Percentiles rank a stretch among this genome's conserved stretches.
These are phyloP conservation scores for Sitophilus oryzae DNA, from an alignment of 1,140 invertebrate species.

Conservation along the genomic window DNA sequence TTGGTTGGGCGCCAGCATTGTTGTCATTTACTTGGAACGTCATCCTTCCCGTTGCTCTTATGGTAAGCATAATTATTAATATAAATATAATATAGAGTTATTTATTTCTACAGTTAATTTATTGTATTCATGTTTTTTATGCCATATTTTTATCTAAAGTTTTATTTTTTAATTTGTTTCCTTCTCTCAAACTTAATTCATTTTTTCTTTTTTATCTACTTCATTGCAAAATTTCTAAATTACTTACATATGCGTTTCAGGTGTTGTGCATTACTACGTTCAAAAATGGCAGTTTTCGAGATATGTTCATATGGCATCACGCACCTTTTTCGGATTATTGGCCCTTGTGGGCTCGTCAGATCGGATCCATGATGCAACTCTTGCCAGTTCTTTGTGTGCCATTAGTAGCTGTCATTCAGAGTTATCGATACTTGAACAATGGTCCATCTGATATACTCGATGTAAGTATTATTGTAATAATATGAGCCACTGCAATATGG, in stretches of 20 bases:
- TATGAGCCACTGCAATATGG: too few species aligned
- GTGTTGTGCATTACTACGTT: slow-evolving; percentile 71
- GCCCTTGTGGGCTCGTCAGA: slow-evolving; percentile 68
- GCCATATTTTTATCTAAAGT: neutral
- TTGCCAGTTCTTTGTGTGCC: slow-evolving; percentile 71
- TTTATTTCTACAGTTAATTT: neutral
- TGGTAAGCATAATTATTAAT: slow-evolving; percentile 49
- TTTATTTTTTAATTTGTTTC: too few species aligned
- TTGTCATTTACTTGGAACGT: slow-evolving; percentile 87
- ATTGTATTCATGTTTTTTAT: slow-evolving; percentile 5
- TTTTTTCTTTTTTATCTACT: too few species aligned
- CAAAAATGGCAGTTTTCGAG: slow-evolving; percentile 65
- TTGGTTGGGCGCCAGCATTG: slow-evolving; percentile 59
- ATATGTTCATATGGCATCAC: slow-evolving; percentile 65
- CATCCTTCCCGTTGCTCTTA: slow-evolving; percentile 67
- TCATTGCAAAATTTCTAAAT: too few species aligned
- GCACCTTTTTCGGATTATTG: slow-evolving; percentile 55
- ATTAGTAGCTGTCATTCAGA: slow-evolving; percentile 71
- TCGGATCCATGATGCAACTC: slow-evolving; percentile 71
- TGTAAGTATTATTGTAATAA: too few species aligned
- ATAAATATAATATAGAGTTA: too few species aligned
- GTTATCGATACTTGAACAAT: slow-evolving; percentile 71
- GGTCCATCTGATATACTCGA: slow-evolving; percentile 82
- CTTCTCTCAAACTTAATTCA: too few species aligned
- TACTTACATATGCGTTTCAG: too few species aligned